Percentiles rank a stretch among this genome's conserved stretches.
phyloP scores from a whole-genome alignment of 1,140 invertebrate species.

The Drosophila albomicans region DNA sequence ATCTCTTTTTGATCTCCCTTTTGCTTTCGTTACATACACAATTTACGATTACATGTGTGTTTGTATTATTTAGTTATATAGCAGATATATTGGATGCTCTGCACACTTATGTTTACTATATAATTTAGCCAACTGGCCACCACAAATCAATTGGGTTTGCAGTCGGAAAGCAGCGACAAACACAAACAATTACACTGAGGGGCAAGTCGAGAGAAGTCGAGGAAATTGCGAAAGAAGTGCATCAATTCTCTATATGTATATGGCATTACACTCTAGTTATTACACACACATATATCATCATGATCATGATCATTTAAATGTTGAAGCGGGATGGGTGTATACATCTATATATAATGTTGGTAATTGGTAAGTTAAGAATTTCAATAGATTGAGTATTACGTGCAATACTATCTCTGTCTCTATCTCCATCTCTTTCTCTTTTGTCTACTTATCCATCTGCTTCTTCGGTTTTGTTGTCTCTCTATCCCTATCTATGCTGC shows the following conservation, averaged over 20 bases:
- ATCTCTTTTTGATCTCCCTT: slow-evolving; percentile 1
- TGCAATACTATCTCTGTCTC: slow-evolving; percentile 14
- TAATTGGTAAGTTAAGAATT: slow-evolving; percentile 32
- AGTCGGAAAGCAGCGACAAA: slow-evolving; percentile 19
- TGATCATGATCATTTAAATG: background rate
- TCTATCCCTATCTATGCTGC: background rate
- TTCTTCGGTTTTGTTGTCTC: background rate
- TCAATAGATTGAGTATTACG: slow-evolving; percentile 41
- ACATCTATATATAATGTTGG: slow-evolving; percentile 10
- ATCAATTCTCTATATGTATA: slow-evolving; percentile 8
- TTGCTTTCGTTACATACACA: slow-evolving; percentile 20
- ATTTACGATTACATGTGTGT: slow-evolving; percentile 23
- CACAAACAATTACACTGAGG: slow-evolving; percentile 1
- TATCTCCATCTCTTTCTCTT: slow-evolving; percentile 2
- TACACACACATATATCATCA: slow-evolving; percentile 15
- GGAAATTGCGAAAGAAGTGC: background rate
- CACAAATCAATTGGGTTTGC: background rate
- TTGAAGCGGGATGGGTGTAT: slow-evolving; percentile 8
- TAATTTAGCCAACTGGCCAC: background rate
- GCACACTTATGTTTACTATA: slow-evolving; percentile 16
- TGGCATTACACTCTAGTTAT: slow-evolving; percentile 12
- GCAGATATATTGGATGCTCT: slow-evolving; percentile 21
- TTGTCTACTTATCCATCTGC: background rate
- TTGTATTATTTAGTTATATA: slow-evolving; percentile 17
- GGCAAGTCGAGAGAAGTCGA: slow-evolving; percentile 4